Base-by-base conservation (phyloP, 37 sponge, comb jelly and placozoan genomes). In the Mnemiopsis leidyi region DNA sequence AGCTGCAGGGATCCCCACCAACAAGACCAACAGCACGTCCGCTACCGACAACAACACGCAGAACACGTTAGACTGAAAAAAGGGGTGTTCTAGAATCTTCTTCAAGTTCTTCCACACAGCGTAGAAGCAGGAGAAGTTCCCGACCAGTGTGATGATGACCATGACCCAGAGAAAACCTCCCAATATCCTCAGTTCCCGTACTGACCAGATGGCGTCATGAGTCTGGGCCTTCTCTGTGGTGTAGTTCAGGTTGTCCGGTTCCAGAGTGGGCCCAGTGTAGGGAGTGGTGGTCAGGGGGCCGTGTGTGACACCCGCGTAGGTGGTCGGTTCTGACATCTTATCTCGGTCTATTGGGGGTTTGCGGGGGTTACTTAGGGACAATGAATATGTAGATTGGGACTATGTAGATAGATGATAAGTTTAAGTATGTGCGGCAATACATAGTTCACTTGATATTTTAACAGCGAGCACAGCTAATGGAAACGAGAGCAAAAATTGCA, bases 41-140 rank as follows among this genome's bases (percentile, higher is more conserved):
- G 29, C 40, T 0, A 33, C 90, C 0, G 90, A 85, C 24, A 85
- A 37, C 1, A 38, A 33, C 28, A 85, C 35, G 23, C 90, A 85
- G 16, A 85, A 37, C 0, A 85, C 36, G 29, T 85, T 85, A 0
- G 90, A 85, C 61, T 85, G 90, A 61, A 40, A 85, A 26, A 85
- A 85, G 3, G 90, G 90, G 61, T 85, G 90, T 26, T 85, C 90
- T 26, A 85, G 40, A 40, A 85, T 85, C 61, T 85, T 85, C 90
- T 85, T 85, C 13, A 85, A 5, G 61, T 85, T 85, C 90, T 85
- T 85, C 25, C 90, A 85, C 28, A 85, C 90, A 13, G 90, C 90
- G 61, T 85, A 85, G 90, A 85, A 85, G 61, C 90, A 85, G 40
- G 90, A 85, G 23, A 85, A 13, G 90, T 85, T 85, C 7, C 61